Evolutionary conservation across 1,140 invertebrate species (phyloP).

Genomic region (Anoplophora glabripennis): DNA sequence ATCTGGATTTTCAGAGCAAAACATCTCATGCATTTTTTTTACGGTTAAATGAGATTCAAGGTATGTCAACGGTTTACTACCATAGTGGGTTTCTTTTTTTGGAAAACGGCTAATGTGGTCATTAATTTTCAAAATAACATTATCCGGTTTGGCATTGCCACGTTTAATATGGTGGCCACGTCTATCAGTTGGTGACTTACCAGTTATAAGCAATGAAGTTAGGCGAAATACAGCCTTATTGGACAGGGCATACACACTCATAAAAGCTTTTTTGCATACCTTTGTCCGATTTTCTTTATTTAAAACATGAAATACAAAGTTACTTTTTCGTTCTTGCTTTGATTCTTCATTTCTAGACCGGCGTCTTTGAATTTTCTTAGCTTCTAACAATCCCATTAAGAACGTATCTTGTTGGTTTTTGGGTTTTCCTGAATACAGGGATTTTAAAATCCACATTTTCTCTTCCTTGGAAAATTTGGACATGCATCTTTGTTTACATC

Average conservation of each 20-base stretch:
- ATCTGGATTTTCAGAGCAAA: conserved; percentile 33
- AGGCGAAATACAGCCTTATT: conserved; percentile 21
- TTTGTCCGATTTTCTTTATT: conserved; percentile 12
- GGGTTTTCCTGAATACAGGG: conserved; percentile 18
- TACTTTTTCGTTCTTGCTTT: conserved; percentile 8
- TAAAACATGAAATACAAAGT: conserved; percentile 21
- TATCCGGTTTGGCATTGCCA: conserved; percentile 10
- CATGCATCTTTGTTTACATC: conserved; percentile 24
- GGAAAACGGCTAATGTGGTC: conserved; percentile 25
- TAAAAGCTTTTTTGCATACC: conserved; percentile 24
- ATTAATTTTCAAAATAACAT: conserved; percentile 24
- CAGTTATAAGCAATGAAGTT: conserved; percentile 20
- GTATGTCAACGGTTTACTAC: conserved; percentile 32
- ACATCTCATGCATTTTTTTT: conserved; percentile 41
- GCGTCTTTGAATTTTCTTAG: conserved; percentile 18
- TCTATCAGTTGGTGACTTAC: conserved; percentile 20
- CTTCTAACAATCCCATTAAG: conserved; percentile 23
- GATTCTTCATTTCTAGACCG: conserved; percentile 6
- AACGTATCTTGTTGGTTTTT: conserved; percentile 31
- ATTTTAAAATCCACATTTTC: conserved; percentile 15
- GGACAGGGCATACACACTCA: conserved; percentile 22
- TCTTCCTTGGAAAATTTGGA: conserved; percentile 22
- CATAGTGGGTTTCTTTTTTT: conserved; percentile 24
- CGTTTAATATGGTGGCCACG: conserved; percentile 25
- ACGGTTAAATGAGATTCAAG: conserved; percentile 38